Percentiles rank a stretch among this genome's conserved stretches.
Evolutionary conservation across 2,888 invertebrate species (phyloP).

Genomic region (Agrotis puta): DNA sequence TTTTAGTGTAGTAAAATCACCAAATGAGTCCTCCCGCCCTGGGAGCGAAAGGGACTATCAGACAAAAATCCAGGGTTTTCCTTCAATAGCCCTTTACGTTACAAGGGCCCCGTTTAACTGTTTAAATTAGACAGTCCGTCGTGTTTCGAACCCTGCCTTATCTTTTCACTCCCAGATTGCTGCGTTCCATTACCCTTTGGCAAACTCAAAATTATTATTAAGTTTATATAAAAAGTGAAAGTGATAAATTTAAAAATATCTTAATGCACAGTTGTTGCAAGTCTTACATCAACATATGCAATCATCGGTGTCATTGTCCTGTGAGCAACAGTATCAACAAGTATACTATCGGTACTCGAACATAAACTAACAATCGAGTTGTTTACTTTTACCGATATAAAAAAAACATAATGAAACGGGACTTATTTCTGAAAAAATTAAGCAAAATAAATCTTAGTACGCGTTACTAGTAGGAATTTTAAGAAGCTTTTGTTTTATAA

Average conservation of each 20-base stretch:
- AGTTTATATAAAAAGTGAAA: constrained; percentile 25
- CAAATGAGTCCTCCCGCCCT: too few species aligned
- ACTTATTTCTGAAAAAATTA: neutral
- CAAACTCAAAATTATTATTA: neutral
- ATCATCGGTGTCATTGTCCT: constrained; percentile 56
- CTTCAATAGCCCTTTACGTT: too few species aligned
- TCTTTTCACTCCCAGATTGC: too few species aligned
- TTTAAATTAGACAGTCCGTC: too few species aligned
- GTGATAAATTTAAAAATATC: constrained; percentile 21
- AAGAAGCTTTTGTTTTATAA: too few species aligned
- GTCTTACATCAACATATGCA: constrained; percentile 57
- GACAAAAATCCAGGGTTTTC: too few species aligned
- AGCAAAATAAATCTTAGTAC: neutral
- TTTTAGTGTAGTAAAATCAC: too few species aligned
- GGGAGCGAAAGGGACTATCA: too few species aligned
- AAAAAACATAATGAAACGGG: neutral
- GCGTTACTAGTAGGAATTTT: too few species aligned
- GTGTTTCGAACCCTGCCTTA: too few species aligned
- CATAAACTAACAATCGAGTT: constrained; percentile 4
- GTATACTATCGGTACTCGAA: constrained; percentile 53
- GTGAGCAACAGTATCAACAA: constrained; percentile 8
- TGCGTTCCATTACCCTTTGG: too few species aligned
- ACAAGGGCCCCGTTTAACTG: too few species aligned
- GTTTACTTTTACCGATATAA: constrained; percentile 1
- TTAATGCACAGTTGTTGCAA: constrained; percentile 15